A percentile compares a stretch with the other conserved stretches of the same genome.
phyloP scores from a whole-genome alignment of 1,140 invertebrate species.

The Ostrea edulis region DNA sequence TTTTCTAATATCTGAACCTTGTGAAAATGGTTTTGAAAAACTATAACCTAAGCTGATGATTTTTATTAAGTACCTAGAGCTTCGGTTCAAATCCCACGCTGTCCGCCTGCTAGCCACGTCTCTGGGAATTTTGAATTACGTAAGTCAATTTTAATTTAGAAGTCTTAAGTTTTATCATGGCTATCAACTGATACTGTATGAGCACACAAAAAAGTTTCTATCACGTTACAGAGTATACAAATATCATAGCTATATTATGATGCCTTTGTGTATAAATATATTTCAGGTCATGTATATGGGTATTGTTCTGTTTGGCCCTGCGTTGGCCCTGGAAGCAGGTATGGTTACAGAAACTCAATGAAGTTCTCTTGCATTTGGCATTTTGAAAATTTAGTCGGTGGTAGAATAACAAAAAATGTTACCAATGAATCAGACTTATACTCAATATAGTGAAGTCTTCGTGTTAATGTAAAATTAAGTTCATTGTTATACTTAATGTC shows the following conservation, averaged over 20 bases:
- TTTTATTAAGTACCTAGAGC: slow-evolving; percentile 89
- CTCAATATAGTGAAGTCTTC: too few species aligned
- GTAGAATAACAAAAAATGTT: too few species aligned
- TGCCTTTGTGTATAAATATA: not conserved
- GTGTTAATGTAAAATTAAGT: too few species aligned
- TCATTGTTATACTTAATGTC: too few species aligned
- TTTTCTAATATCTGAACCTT: too few species aligned
- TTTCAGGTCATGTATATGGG: slow-evolving; percentile 91
- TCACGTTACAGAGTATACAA: too few species aligned
- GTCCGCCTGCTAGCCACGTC: slow-evolving; percentile 65
- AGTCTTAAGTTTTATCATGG: not conserved
- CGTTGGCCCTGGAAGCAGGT: slow-evolving; percentile 93
- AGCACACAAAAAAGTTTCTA: too few species aligned
- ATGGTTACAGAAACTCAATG: slow-evolving; percentile 77
- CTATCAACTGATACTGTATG: not conserved
- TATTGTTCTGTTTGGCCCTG: slow-evolving; percentile 94
- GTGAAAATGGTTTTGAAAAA: too few species aligned
- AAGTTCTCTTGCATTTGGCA: too few species aligned
- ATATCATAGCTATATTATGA: too few species aligned
- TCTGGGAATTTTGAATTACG: slow-evolving; percentile 76
- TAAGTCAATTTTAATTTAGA: slow-evolving; percentile 74
- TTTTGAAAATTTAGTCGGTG: too few species aligned
- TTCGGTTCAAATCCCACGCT: slow-evolving; percentile 67
- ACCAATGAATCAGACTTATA: too few species aligned
- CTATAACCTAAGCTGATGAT: not conserved